Base-by-base conservation (phyloP, 2,797 vertebrate species). In the Setipinna tenuifilis region DNA sequence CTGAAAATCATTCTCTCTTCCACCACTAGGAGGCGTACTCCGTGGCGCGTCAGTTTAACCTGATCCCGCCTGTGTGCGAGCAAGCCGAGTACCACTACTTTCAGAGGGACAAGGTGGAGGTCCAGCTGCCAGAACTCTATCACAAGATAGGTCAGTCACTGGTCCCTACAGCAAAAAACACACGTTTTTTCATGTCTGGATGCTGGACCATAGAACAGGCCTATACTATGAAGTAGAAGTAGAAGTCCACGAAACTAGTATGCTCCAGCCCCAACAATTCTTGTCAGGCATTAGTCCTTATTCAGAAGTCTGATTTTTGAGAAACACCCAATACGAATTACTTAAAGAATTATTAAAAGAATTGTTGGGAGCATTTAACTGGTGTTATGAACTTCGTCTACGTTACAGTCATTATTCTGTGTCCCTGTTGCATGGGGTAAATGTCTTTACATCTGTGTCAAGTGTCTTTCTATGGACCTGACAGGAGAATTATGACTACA, bases 31-130 rank as follows among this genome's bases (percentile, higher is more conserved):
- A 98, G 91, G 96, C 97, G 0, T 98, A 98, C 84, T 97, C 97
- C 0, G 96, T 98, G 87, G 97, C 97, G 2, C 96, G 97, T 12
- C 97, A 98, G 93, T 98, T 98, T 90, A 98, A 98, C 91, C 95
- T 98, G 90, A 97, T 97, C 35, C 97, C 97, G 3, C 97, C 97
- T 0, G 97, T 97, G 84, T 98, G 97, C 17, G 97, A 98, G 88
- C 97, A 98, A 92, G 96, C 97, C 0, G 97, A 98, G 89, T 97
- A 98, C 90, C 97, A 97, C 88, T 96, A 98, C 88, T 98, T 98
- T 91, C 96, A 97, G 93, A 96, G 97, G 84, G 96, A 97, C 87
- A 97, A 97, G 90, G 95, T 97, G 50, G 97, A 98, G 91, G 95
- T 95, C 78, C 97, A 97, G 90, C 95, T 98, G 48, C 97, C 97